Conservation (phyloP, 2,797 vertebrate genomes). For the Xerus rutilus region DNA sequence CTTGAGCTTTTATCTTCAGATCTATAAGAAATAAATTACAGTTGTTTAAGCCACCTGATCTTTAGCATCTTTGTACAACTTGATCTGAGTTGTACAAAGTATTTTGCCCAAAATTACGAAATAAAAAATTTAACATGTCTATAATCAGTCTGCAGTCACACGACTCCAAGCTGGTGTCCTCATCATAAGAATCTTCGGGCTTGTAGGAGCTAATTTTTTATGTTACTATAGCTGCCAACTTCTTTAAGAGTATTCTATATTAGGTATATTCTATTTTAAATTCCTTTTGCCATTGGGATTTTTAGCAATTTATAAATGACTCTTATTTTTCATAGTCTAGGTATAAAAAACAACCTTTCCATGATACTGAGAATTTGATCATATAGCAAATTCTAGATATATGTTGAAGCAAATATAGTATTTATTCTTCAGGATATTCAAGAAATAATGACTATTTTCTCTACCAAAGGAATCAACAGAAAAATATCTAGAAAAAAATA, state of each 20-base stretch:
- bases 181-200: background rate
- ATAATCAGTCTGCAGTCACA: background rate
- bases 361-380: background rate
- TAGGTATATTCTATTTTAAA: background rate
- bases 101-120: background rate
- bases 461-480: background rate
- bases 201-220: background rate
- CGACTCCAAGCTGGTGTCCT: background rate
- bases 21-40: background rate
- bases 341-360: conserved; percentile 11
- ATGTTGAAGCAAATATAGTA: background rate
- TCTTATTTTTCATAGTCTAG: background rate
- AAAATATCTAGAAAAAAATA: background rate
- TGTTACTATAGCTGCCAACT: background rate
- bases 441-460: background rate
- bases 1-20: background rate
- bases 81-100: background rate
- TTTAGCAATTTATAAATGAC: conserved; percentile 33
- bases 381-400: background rate
- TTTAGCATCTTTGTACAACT: background rate
- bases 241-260: conserved; percentile 54
- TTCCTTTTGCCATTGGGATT: background rate
- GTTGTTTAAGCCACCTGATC: background rate
- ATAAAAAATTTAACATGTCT: background rate
- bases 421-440: background rate